Evolutionary conservation across 2,888 invertebrate species (phyloP).

Genomic region (Hymenopus coronatus): DNA sequence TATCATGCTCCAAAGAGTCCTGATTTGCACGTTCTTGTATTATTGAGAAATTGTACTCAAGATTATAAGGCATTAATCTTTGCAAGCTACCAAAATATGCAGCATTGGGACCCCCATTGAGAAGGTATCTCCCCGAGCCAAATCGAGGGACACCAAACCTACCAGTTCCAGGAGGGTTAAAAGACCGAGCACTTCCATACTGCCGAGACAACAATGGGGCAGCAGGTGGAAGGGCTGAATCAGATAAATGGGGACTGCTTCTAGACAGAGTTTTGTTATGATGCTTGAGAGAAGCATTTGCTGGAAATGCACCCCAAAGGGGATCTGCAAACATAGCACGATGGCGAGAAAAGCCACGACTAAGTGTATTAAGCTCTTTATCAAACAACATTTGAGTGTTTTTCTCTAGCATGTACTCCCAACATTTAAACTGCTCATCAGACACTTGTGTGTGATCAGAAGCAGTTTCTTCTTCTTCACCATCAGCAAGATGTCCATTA

Average conservation of each 20-base stretch:
- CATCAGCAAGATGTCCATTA: conserved; percentile 37
- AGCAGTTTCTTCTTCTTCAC: conserved; percentile 50
- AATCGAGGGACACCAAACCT: conserved; percentile 38
- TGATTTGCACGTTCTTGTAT: conserved; percentile 71
- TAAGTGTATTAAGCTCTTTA: conserved; percentile 79
- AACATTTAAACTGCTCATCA: conserved; percentile 87
- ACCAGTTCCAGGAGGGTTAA: conserved; percentile 54
- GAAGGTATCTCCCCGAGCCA: conserved; percentile 58
- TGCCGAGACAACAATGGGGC: conserved; percentile 63
- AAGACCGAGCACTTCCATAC: conserved; percentile 77
- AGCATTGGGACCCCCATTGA: conserved; percentile 75
- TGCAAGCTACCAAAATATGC: conserved; percentile 85
- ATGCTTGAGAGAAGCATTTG: not conserved
- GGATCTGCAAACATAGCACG: conserved; percentile 13
- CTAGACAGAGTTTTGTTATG: conserved; percentile 45
- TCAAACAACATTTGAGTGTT: conserved; percentile 85
- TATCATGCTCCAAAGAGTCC: conserved; percentile 77
- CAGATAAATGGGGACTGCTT: conserved; percentile 67
- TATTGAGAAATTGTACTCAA: conserved; percentile 80
- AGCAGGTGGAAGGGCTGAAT: conserved; percentile 45
- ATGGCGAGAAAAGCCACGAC: conserved; percentile 42
- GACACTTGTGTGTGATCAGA: conserved; percentile 53
- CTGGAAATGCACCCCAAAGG: conserved; percentile 54
- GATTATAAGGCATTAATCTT: conserved; percentile 76
- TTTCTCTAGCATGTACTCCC: conserved; percentile 91